Evolutionary conservation across 2,888 invertebrate genomes (phyloP).

Genomic region (Tanaodytes sp.): DNA sequence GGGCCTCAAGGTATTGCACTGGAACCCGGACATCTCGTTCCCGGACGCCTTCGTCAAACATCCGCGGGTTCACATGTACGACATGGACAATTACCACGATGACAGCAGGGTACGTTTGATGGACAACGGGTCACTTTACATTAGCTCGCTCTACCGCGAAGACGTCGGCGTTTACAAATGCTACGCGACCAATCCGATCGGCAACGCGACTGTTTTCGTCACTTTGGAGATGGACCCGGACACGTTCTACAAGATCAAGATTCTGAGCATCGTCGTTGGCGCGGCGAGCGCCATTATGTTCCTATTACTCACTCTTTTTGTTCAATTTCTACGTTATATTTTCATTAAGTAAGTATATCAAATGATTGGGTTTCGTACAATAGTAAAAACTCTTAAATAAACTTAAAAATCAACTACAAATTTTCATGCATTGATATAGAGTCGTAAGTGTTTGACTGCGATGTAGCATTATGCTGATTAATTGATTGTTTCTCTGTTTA

Average conservation of each 20-base stretch:
- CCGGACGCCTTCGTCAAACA: constrained; percentile 81
- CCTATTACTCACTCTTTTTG: constrained; percentile 84
- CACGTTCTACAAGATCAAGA: constrained; percentile 87
- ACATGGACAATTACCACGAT: constrained; percentile 61
- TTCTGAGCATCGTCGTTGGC: constrained; percentile 88
- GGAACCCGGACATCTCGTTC: constrained; percentile 82
- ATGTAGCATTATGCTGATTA: no score
- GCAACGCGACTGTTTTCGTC: constrained; percentile 84
- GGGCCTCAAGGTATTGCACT: constrained; percentile 80
- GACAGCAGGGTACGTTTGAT: constrained; percentile 79
- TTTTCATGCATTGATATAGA: no score
- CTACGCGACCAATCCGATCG: constrained; percentile 87
- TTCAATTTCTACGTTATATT: constrained; percentile 83
- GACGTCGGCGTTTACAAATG: constrained; percentile 91
- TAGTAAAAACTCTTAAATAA: no score
- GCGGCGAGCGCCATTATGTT: constrained; percentile 85
- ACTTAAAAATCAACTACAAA: no score
- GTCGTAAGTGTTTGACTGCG: no score
- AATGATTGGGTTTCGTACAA: no score
- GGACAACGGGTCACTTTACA: constrained; percentile 85
- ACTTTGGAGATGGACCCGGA: constrained; percentile 88
- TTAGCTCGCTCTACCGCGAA: constrained; percentile 81
- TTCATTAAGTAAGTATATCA: constrained; percentile 79
- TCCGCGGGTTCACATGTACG: constrained; percentile 77
- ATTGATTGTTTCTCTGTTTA: constrained; percentile 72